phyloP scores from a whole-genome alignment of 2,797 vertebrate species.

The Etheostoma nigrum region DNA sequence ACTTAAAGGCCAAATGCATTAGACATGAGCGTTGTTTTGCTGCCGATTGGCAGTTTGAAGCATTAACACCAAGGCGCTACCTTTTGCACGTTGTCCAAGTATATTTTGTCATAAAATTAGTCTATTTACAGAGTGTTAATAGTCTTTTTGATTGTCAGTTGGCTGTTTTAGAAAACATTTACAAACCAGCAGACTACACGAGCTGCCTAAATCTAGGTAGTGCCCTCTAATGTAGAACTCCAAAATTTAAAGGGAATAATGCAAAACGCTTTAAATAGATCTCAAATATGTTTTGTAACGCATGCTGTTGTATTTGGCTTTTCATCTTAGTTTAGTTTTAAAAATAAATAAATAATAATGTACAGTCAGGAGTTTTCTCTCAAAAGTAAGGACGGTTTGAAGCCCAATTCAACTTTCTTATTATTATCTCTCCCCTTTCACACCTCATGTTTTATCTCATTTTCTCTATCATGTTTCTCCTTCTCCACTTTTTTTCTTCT shows the following conservation, averaged over 20 bases:
- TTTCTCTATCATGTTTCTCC: constrained; percentile 13
- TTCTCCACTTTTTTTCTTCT: constrained; percentile 10
- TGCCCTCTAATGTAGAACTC: too few relatives aligned
- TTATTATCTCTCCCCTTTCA: background rate
- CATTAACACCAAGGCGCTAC: constrained; percentile 12
- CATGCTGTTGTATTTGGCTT: too few relatives aligned
- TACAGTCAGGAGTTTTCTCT: too few relatives aligned
- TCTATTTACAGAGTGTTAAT: constrained; percentile 2
- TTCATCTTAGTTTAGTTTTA: too few relatives aligned
- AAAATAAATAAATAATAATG: too few relatives aligned
- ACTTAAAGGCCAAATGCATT: background rate
- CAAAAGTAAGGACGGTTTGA: too few relatives aligned
- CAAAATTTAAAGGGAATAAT: too few relatives aligned
- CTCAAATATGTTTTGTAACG: too few relatives aligned
- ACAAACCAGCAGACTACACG: constrained; percentile 18
- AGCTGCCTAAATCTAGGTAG: constrained; percentile 3
- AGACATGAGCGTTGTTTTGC: background rate
- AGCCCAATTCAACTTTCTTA: too few relatives aligned
- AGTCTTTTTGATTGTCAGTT: constrained; percentile 24
- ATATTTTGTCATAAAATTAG: background rate
- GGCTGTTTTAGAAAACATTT: constrained; percentile 27
- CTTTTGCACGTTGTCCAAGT: background rate
- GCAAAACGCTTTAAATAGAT: too few relatives aligned
- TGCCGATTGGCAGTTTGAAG: constrained; percentile 3
- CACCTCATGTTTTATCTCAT: background rate